These are phyloP conservation scores for Ptyas mucosa DNA, from an alignment of 2,113 vertebrate species.

Conservation along the genomic window DNA sequence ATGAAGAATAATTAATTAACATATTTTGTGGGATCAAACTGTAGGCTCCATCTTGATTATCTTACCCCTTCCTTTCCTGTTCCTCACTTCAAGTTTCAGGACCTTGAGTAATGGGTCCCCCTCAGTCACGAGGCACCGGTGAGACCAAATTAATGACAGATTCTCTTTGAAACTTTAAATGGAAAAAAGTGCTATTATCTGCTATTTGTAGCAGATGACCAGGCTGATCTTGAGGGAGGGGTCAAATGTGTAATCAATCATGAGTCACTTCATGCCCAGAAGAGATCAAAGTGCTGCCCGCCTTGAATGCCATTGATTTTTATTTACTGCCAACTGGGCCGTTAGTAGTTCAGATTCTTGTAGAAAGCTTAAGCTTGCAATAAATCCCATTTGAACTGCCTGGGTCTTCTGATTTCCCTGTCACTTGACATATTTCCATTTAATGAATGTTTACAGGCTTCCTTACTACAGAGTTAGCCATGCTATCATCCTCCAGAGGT, in stretches of 20 bases:
- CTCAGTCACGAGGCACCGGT: not conserved
- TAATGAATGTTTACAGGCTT: not conserved
- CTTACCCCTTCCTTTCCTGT: not conserved
- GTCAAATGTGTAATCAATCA: not conserved
- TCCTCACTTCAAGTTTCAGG: not conserved
- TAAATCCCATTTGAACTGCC: not conserved
- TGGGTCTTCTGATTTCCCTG: not conserved
- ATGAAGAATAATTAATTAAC: not conserved
- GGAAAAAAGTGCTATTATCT: not conserved
- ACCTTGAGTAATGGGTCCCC: not conserved
- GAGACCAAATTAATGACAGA: not conserved
- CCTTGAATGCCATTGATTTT: not conserved
- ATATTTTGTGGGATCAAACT: not conserved
- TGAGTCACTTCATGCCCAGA: not conserved
- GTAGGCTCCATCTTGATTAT: not conserved
- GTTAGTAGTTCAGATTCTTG: not conserved
- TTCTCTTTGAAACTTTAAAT: not conserved
- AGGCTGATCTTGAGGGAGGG: not conserved
- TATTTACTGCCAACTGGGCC: not conserved
- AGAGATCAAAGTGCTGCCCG: not conserved
- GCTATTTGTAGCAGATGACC: not conserved
- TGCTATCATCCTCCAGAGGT: not conserved
- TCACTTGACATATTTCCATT: not conserved
- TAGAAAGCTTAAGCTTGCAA: not conserved
- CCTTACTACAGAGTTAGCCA: not conserved